These are phyloP conservation scores for Cotesia chilonis DNA, from an alignment of 1,140 invertebrate species.

Conservation along the genomic window DNA sequence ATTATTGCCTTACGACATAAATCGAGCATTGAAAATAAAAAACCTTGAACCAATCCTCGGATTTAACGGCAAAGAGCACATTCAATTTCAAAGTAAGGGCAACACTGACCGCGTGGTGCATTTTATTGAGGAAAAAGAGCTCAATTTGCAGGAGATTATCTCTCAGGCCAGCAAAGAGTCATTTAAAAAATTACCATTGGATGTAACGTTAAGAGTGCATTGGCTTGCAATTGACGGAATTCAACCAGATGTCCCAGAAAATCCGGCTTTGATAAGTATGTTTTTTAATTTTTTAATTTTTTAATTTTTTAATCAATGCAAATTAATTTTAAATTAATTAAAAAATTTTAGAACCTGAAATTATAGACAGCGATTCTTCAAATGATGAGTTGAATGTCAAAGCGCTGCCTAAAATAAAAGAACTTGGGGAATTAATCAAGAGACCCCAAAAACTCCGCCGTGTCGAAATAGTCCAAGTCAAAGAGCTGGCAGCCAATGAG, in stretches of 20 bases:
- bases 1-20: conserved; percentile 83
- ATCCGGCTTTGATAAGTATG: conserved; percentile 85
- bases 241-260: conserved; percentile 94
- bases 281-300: conserved; percentile 29
- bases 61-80: conserved; percentile 82
- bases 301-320: background rate
- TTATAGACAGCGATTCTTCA: conserved; percentile 63
- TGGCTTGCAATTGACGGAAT: conserved; percentile 97
- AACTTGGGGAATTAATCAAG: conserved; percentile 78
- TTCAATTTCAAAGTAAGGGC: conserved; percentile 95
- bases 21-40: conserved; percentile 87
- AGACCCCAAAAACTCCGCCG: conserved; percentile 79
- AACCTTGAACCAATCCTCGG: conserved; percentile 97
- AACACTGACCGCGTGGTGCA: conserved; percentile 93
- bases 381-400: conserved; percentile 79
- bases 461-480: conserved; percentile 92
- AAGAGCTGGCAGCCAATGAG: conserved; percentile 95
- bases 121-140: conserved; percentile 95
- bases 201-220: conserved; percentile 88
- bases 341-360: too few species aligned
- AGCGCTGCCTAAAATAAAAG: conserved; percentile 72
- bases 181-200: conserved; percentile 85
- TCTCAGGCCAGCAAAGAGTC: conserved; percentile 66
- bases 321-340: too few species aligned
- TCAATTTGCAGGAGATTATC: conserved; percentile 89